These are phyloP conservation scores for Parapristionchus giblindavisi DNA, from an alignment of 2,888 invertebrate genomes.

Conservation along the genomic window DNA sequence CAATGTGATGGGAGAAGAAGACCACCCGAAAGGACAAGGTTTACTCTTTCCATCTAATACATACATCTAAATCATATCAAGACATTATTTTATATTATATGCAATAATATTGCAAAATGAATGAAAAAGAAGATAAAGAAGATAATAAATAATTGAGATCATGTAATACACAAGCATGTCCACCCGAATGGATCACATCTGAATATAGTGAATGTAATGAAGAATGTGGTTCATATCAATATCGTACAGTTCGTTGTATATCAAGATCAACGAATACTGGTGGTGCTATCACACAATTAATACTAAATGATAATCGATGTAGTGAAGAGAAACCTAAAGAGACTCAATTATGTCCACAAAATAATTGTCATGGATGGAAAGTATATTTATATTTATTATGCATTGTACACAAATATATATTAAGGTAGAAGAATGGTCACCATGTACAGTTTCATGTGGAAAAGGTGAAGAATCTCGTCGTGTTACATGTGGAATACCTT, in stretches of 20 bases:
- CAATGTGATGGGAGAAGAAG: conserved; percentile 86
- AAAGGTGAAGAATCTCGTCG: conserved; percentile 86
- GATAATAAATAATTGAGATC: conserved; percentile 72
- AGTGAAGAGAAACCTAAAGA: conserved; percentile 76
- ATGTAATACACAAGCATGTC: conserved; percentile 94
- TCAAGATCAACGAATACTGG: conserved; percentile 73
- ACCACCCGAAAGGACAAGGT: conserved; percentile 82
- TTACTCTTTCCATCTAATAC: neutral
- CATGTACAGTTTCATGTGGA: conserved; percentile 91
- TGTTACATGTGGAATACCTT: conserved; percentile 80
- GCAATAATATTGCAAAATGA: neutral
- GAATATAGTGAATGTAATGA: neutral
- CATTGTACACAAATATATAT: neutral
- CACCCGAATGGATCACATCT: conserved; percentile 77
- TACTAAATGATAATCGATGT: conserved; percentile 92
- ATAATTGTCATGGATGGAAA: conserved; percentile 33
- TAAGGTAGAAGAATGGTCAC: conserved; percentile 62
- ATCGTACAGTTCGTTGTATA: conserved; percentile 83
- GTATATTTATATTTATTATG: neutral
- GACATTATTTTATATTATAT: too few relatives aligned
- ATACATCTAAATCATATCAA: too few relatives aligned
- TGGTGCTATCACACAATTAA: conserved; percentile 86
- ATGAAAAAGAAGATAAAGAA: neutral
- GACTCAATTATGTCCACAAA: conserved; percentile 79
- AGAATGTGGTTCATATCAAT: conserved; percentile 74